A percentile compares a stretch with the other conserved stretches of the same genome.
These are phyloP conservation scores for Sceliomorpha sp. DNA, from an alignment of 2,888 invertebrate genomes.

Conservation along the genomic window DNA sequence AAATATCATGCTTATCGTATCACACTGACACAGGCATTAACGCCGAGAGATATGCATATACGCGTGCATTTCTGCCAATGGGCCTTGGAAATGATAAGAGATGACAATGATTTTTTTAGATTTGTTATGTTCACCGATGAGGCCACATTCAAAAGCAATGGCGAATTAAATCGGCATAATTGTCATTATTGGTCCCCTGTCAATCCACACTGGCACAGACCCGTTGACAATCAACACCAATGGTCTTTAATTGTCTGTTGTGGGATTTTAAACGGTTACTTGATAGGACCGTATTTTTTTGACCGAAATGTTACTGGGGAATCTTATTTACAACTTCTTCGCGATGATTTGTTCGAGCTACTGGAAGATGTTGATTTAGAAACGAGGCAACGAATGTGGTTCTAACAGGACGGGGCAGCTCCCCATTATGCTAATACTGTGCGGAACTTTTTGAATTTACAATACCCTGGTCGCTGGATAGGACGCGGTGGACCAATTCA, in stretches of 20 bases:
- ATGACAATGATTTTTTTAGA: not conserved
- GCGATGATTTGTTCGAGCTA: slow-evolving; percentile 25
- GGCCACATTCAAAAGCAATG: slow-evolving; percentile 21
- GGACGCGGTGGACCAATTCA: slow-evolving; percentile 23
- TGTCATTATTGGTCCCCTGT: slow-evolving; percentile 28
- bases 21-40: slow-evolving; percentile 12
- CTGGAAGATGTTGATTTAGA: slow-evolving; percentile 54
- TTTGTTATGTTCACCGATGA: slow-evolving; percentile 14
- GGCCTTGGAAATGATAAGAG: slow-evolving; percentile 8
- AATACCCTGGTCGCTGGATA: slow-evolving; percentile 35
- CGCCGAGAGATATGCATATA: slow-evolving; percentile 1
- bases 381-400: slow-evolving; percentile 61
- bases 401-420: slow-evolving; percentile 63
- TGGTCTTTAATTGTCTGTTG: slow-evolving; percentile 42
- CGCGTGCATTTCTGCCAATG: slow-evolving; percentile 19
- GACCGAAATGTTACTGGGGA: slow-evolving; percentile 37
- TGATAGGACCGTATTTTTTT: no score
- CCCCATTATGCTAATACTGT: slow-evolving; percentile 35
- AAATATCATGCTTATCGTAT: slow-evolving; percentile 16
- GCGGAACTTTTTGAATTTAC: slow-evolving; percentile 30
- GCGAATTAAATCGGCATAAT: slow-evolving; percentile 23
- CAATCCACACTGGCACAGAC: slow-evolving; percentile 60
- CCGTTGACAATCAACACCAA: slow-evolving; percentile 58
- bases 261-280: slow-evolving; percentile 35
- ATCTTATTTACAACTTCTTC: slow-evolving; percentile 31